phyloP scores from a whole-genome alignment of 2,888 invertebrate genomes.

The Phyllotreta cruciferae region DNA sequence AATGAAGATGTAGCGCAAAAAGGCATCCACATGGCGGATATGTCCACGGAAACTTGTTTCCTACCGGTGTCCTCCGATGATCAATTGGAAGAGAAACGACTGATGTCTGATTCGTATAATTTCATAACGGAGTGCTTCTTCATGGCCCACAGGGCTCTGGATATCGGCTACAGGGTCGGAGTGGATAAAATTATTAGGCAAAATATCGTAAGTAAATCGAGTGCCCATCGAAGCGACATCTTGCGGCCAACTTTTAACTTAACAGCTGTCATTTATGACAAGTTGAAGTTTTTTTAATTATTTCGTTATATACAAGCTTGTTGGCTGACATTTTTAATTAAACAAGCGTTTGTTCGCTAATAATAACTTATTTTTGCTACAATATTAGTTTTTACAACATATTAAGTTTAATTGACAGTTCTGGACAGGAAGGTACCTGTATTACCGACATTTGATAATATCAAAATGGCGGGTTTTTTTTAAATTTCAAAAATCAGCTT shows the following conservation, averaged over 20 bases:
- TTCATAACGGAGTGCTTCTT: conserved; percentile 93
- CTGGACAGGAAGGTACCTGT: too few relatives aligned
- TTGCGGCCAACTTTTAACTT: too few relatives aligned
- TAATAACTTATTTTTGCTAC: too few relatives aligned
- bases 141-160: conserved; percentile 85
- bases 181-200: conserved; percentile 71
- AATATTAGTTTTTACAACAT: too few relatives aligned
- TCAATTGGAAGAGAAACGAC: conserved; percentile 61
- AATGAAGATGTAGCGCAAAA: conserved; percentile 67
- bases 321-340: too few relatives aligned
- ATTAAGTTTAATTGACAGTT: too few relatives aligned
- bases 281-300: too few relatives aligned
- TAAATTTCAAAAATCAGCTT: too few relatives aligned
- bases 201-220: conserved; percentile 63
- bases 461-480: conserved; percentile 2
- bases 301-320: too few relatives aligned
- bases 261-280: too few relatives aligned
- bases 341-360: too few relatives aligned
- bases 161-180: conserved; percentile 76
- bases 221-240: too few relatives aligned
- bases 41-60: conserved; percentile 80
- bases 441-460: neutral
- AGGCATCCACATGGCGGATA: conserved; percentile 74
- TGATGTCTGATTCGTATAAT: conserved; percentile 69
- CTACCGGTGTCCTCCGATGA: conserved; percentile 71